phyloP scores from a whole-genome alignment of 2,797 vertebrate genomes.

The Bovichtus variegatus region DNA sequence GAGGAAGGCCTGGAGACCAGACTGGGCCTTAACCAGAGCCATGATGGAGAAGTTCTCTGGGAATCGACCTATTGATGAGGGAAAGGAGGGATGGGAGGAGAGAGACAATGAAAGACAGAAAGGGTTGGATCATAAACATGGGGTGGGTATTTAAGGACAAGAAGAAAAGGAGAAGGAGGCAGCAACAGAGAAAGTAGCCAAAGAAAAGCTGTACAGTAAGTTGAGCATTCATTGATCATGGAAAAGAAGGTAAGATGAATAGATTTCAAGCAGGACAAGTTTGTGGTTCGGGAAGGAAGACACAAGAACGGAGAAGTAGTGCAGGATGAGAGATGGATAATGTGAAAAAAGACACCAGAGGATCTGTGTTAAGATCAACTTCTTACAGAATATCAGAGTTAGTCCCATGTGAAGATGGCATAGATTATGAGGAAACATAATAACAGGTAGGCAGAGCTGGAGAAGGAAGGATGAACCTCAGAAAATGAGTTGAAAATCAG shows the following conservation, averaged over 20 bases:
- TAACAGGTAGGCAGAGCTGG: slow-evolving; percentile 40
- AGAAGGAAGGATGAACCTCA: slow-evolving; percentile 26
- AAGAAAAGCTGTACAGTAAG: neutral
- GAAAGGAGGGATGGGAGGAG: neutral
- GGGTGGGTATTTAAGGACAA: neutral
- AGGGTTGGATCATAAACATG: neutral
- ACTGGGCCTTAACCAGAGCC: slow-evolving; percentile 88
- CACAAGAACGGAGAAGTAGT: neutral
- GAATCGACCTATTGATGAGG: slow-evolving; percentile 83
- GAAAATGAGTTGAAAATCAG: slow-evolving; percentile 39
- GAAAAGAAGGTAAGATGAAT: neutral
- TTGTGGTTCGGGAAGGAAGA: neutral
- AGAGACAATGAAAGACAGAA: neutral
- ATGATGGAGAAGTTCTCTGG: slow-evolving; percentile 94
- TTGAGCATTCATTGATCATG: neutral
- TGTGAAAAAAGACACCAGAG: neutral
- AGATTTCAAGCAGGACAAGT: neutral
- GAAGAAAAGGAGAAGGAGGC: accelerated
- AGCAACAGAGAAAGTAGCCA: neutral
- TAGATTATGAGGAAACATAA: slow-evolving; percentile 15
- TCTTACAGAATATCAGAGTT: neutral
- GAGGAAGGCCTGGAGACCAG: slow-evolving; percentile 90
- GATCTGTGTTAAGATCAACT: neutral
- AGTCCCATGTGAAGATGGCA: neutral
- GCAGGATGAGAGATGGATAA: neutral